A percentile compares a stretch with the other conserved stretches of the same genome.
Evolutionary conservation across 2,113 vertebrate species (phyloP).

Genomic region (Sander vitreus): DNA sequence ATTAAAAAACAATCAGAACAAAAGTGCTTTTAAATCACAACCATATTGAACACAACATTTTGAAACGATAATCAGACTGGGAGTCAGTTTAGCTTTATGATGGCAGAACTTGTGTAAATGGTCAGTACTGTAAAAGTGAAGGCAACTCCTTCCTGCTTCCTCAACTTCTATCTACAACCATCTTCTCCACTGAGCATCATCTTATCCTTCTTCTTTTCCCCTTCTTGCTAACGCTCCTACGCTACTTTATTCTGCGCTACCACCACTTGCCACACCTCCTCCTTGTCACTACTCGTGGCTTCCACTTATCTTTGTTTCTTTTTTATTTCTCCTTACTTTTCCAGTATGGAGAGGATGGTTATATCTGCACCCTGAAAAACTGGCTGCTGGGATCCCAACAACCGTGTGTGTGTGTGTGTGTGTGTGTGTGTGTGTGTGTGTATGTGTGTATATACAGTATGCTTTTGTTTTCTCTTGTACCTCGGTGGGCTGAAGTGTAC

Average conservation of each 20-base stretch:
- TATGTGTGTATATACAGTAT: conserved; percentile 14
- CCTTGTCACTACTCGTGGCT: background rate
- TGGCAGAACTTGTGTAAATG: conserved; percentile 43
- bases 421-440: conserved; percentile 23
- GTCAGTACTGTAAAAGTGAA: conserved; percentile 21
- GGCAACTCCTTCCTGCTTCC: conserved; percentile 23
- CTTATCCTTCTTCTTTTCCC: background rate
- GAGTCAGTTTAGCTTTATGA: conserved; percentile 66
- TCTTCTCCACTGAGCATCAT: conserved; percentile 10
- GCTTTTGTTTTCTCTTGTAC: conserved; percentile 13
- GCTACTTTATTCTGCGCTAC: background rate
- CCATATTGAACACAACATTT: conserved; percentile 50
- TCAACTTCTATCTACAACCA: conserved; percentile 3
- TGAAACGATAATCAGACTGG: conserved; percentile 29
- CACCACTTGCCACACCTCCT: background rate
- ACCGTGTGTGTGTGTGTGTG: conserved; percentile 26
- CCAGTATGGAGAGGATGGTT: conserved; percentile 2
- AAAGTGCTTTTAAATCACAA: conserved; percentile 85
- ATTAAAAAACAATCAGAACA: conserved; percentile 47
- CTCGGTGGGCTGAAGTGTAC: conserved; percentile 21
- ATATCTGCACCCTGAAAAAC: conserved; percentile 51
- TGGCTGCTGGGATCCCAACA: conserved; percentile 59
- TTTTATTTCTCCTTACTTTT: background rate
- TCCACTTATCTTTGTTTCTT: background rate
- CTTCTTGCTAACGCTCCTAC: background rate